Evolutionary conservation across 2,888 invertebrate species (phyloP).

Genomic region (Caenorhabditis afra): DNA sequence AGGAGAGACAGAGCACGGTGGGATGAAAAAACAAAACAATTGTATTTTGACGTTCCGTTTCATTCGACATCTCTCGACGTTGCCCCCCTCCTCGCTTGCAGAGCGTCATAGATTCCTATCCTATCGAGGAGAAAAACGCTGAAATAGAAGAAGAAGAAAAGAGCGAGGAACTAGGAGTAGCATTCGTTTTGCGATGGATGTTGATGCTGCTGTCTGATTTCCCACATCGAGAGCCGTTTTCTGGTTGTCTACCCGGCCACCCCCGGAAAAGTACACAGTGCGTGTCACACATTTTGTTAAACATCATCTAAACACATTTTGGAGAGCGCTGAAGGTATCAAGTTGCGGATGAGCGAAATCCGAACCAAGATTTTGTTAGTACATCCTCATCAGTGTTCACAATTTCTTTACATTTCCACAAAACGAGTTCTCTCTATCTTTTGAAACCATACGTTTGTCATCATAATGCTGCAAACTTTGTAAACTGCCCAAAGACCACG

Average conservation of each 20-base stretch:
- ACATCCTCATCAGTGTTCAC: constrained; percentile 49
- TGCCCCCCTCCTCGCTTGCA: too few relatives aligned
- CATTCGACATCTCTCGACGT: too few relatives aligned
- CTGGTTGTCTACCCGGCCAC: neutral
- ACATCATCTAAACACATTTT: constrained; percentile 20
- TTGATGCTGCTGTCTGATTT: too few relatives aligned
- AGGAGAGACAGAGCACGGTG: neutral
- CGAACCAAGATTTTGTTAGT: constrained; percentile 16
- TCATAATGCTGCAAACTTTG: constrained; percentile 3
- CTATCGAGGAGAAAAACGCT: too few relatives aligned
- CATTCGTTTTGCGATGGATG: too few relatives aligned
- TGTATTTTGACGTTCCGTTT: constrained; percentile 7
- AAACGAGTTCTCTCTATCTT: too few relatives aligned
- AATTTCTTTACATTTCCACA: neutral
- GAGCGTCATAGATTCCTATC: too few relatives aligned
- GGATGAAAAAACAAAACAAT: constrained; percentile 7
- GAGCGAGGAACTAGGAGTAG: too few relatives aligned
- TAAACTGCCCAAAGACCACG: constrained; percentile 30
- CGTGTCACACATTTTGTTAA: constrained; percentile 5
- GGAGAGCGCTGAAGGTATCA: neutral
- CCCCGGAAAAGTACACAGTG: constrained; percentile 27
- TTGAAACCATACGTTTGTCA: too few relatives aligned
- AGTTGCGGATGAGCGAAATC: constrained; percentile 19
- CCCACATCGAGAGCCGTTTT: neutral
- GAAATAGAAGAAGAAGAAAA: too few relatives aligned